Evolutionary conservation across 2,113 vertebrate genomes (phyloP).

Genomic region (Ailurus styani): DNA sequence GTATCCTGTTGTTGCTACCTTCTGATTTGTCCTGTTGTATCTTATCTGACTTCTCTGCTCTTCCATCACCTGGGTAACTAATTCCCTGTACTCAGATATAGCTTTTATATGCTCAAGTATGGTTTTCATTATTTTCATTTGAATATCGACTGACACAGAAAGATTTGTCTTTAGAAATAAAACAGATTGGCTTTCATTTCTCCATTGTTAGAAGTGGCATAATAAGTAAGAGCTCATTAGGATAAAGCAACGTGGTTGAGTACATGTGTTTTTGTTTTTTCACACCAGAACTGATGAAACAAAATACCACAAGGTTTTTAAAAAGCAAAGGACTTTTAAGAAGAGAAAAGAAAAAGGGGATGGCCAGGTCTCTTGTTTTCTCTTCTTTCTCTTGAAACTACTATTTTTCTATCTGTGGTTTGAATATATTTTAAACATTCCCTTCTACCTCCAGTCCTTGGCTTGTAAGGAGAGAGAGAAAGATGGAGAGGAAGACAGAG

Average conservation of each 20-base stretch:
- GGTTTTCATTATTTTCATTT: slow-evolving; percentile 29
- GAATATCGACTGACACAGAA: background rate
- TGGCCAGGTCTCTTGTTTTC: background rate
- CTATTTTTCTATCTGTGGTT: background rate
- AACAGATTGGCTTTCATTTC: slow-evolving; percentile 19
- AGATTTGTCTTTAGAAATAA: slow-evolving; percentile 42
- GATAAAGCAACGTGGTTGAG: background rate
- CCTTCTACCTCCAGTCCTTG: background rate
- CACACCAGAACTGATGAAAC: background rate
- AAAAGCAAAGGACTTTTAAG: background rate
- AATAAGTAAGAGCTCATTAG: background rate
- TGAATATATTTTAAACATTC: background rate
- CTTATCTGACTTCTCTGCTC: background rate
- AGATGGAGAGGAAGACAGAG: background rate
- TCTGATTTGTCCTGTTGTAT: slow-evolving; percentile 15
- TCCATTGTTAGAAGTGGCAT: background rate
- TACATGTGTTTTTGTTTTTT: background rate
- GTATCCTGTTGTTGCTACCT: background rate
- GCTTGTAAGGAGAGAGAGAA: background rate
- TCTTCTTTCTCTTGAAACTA: background rate
- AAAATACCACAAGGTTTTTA: background rate
- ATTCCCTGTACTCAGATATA: background rate
- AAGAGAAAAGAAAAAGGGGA: background rate
- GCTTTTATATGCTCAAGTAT: background rate
- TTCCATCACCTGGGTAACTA: background rate